Base-by-base conservation (phyloP, 2,113 vertebrate genomes). In the Ornithorhynchus anatinus region DNA sequence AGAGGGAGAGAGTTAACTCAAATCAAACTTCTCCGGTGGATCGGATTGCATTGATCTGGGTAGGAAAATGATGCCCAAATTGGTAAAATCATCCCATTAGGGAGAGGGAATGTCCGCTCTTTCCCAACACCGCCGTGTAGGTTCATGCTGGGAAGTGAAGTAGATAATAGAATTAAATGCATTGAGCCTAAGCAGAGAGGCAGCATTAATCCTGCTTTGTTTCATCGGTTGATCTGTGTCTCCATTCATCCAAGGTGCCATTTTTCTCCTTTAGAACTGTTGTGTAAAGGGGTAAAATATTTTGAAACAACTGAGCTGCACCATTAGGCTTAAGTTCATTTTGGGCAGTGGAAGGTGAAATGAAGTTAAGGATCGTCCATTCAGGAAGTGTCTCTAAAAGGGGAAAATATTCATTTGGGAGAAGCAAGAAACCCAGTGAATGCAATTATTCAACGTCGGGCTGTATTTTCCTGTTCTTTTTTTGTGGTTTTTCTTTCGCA, bases 61-160 rank as follows among this genome's bases (percentile, higher is more conserved):
- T 39, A 31, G 12, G 31, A 62, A 71, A 72, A 62, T 69, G 36
- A 47, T 8, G 15, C 63, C 19, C 62, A 80, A 58, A 56, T 10
- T 10, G 25, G 70, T 77, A 57, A 42, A 67, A 53, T 5, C 7
- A 15, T 32, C 32, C 11, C 29, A 56, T 33, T 56, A 47, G 8
- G 67, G 69, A 67, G 39, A 20, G 22, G 8, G 7, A 4, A 52
- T 40, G 74, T 75, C 69, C 35, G 42, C 19, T 43, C 8, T 57
- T 58, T 59, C 59, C n/a, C 11, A 35, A 17, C 63, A 50, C 47
- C 45, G 72, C 15, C 20, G 44, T 61, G 16, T 40, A 9, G 35
- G 43, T 43, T 43, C 69, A 44, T 76, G 43, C 20, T 43, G 32
- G 31, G 22, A 67, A 81, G 72, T 63, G 35, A 70, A 67, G 22